These are phyloP conservation scores for Ochlodes sylvanus DNA, from an alignment of 2,888 invertebrate genomes.

Conservation along the genomic window DNA sequence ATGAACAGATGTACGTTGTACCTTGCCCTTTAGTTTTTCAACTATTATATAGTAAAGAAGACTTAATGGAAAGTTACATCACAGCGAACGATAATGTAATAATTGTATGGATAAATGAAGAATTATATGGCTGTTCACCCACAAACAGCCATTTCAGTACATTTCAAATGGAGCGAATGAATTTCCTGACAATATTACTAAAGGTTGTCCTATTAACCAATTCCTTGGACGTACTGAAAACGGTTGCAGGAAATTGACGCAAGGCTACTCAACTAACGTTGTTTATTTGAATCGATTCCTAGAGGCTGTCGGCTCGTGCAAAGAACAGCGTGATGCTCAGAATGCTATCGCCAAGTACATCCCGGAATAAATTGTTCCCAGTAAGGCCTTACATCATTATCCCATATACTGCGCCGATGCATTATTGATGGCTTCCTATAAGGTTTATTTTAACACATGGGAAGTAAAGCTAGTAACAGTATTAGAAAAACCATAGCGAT, in stretches of 20 bases:
- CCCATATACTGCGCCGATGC: conserved; percentile 40
- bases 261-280: not conserved
- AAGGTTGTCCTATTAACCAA: not conserved
- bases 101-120: too few species aligned
- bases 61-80: too few species aligned
- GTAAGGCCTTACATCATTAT: conserved; percentile 35
- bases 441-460: conserved; percentile 30
- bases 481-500: not conserved
- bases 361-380: conserved; percentile 37
- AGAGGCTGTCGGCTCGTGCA: conserved; percentile 34
- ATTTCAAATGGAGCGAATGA: not conserved
- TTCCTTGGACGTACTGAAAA: conserved; percentile 2
- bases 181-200: not conserved
- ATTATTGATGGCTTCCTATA: conserved; percentile 46
- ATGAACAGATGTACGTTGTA: not conserved
- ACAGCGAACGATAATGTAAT: too few species aligned
- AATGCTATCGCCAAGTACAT: conserved; percentile 31
- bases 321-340: conserved; percentile 31
- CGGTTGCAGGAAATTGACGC: conserved; percentile 11
- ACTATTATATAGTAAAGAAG: too few species aligned
- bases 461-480: conserved; percentile 6
- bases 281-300: conserved; percentile 30
- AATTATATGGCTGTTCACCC: too few species aligned
- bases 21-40: too few species aligned
- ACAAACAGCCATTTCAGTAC: not conserved